Evolutionary conservation across 2,797 vertebrate species (phyloP), one percentile per base, ranked within the genome.

Genomic region (Enoplosus armatus): DNA sequence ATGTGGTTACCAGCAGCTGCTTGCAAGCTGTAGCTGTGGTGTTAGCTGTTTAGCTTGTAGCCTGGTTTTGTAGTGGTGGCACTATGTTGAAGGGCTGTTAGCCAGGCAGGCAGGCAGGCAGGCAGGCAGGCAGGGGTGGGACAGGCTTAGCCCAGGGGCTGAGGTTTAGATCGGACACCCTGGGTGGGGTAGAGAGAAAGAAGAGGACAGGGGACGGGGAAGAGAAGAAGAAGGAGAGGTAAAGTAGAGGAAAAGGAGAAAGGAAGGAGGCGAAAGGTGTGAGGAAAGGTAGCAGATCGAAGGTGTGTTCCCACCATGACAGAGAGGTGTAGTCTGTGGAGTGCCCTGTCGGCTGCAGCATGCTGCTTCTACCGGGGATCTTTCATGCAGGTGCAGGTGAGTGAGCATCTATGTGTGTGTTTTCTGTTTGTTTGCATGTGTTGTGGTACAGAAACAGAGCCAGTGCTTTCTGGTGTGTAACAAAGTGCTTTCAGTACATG

Each of bases 281-380:
- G 67, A 75, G 68, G 69, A 77, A 79, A 86, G 78, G 79, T 58
- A 78, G 45, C 39, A 75, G 71, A 64, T n/a, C 54, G 62, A 80
- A 84, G 75, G 86, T 77, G 90, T 72, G 82, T 37, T 8, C 64
- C 76, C 94, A 93, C 90, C 95, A 99, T 99, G 98, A 98, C 97
- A 54, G 97, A 99, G 92, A 95, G 97, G 77, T 99, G 98, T 94
- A 99, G 98, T 95, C 95, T 99, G 87, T 99, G 98, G 98, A 99
- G 97, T 85, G 98, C 98, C 60, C 95, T 99, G 90, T 99, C 98
- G 53, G 98, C 98, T 20, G 98, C 98, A 68, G 97, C 98, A 67
- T 99, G 98, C 97, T 99, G 98, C 95, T 99, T 99, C 95, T 99
- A 99, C 95, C 96, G 98, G 75, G 98, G 98, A 71, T 98, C 98